Conservation (phyloP, 2,113 vertebrate species). For the Numenius arquata region DNA sequence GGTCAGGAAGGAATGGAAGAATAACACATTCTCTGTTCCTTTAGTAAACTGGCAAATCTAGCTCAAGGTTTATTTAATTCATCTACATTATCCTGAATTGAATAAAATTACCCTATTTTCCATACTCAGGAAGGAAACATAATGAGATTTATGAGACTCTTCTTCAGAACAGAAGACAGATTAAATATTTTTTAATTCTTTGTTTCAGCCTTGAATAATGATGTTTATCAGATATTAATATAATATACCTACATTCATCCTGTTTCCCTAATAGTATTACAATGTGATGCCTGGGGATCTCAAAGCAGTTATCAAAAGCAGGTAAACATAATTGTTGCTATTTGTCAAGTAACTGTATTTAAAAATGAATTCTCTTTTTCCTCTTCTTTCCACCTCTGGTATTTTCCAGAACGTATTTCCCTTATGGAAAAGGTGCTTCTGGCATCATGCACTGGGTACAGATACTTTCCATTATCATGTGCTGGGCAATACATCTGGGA, state of each 20-base stretch:
- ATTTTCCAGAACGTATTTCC: neutral
- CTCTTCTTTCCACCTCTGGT: neutral
- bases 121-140: neutral
- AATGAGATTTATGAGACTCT: neutral
- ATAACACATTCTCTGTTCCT: neutral
- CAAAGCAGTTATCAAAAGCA: neutral
- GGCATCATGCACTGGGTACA: neutral
- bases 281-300: neutral
- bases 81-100: neutral
- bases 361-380: neutral
- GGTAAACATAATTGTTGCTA: neutral
- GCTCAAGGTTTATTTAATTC: neutral
- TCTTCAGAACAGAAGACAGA: neutral
- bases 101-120: constrained; percentile 6
- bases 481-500: neutral
- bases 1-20: neutral
- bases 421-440: neutral
- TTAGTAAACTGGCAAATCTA: neutral
- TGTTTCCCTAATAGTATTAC: neutral
- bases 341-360: neutral
- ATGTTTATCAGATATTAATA: neutral
- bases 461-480: neutral
- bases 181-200: neutral
- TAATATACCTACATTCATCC: neutral
- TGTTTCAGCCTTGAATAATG: neutral